phyloP scores from a whole-genome alignment of 2,797 vertebrate species.

The Siniperca scherzeri region DNA sequence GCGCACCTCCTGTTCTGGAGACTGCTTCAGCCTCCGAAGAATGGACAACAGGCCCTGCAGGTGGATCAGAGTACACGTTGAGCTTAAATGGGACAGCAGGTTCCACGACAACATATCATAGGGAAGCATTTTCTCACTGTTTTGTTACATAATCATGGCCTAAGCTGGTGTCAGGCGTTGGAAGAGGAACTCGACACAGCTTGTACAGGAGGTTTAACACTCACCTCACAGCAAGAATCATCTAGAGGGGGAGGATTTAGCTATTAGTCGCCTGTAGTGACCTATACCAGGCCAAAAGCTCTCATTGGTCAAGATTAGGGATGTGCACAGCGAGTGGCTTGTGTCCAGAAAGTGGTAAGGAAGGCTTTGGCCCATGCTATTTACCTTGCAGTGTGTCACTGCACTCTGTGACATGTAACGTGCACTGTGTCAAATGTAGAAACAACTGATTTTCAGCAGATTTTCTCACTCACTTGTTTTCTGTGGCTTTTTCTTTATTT shows the following conservation, averaged over 20 bases:
- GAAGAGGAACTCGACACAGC: constrained; percentile 21
- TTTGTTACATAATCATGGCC: not conserved
- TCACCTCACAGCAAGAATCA: constrained; percentile 48
- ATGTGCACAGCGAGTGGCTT: constrained; percentile 43
- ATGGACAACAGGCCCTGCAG: constrained; percentile 94
- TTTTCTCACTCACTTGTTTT: not conserved
- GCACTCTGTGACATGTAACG: not conserved
- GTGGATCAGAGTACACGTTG: constrained; percentile 33
- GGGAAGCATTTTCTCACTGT: constrained; percentile 4
- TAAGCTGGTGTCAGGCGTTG: constrained; percentile 43
- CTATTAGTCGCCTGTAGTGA: constrained; percentile 59
- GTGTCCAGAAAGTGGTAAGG: constrained; percentile 40
- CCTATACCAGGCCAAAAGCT: constrained; percentile 50
- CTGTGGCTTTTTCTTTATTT: not conserved
- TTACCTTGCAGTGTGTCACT: constrained; percentile 20
- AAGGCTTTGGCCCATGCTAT: constrained; percentile 56
- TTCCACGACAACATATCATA: constrained; percentile 3
- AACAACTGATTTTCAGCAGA: not conserved
- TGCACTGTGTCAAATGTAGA: not conserved
- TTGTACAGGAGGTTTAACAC: constrained; percentile 42
- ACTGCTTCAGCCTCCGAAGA: constrained; percentile 92
- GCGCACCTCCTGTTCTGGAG: constrained; percentile 94
- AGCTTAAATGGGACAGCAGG: constrained; percentile 16
- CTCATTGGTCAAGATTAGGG: constrained; percentile 62
- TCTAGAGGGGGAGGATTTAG: constrained; percentile 68